Evolutionary conservation across 2,113 vertebrate genomes (phyloP).

Genomic region (Galbula dea): DNA sequence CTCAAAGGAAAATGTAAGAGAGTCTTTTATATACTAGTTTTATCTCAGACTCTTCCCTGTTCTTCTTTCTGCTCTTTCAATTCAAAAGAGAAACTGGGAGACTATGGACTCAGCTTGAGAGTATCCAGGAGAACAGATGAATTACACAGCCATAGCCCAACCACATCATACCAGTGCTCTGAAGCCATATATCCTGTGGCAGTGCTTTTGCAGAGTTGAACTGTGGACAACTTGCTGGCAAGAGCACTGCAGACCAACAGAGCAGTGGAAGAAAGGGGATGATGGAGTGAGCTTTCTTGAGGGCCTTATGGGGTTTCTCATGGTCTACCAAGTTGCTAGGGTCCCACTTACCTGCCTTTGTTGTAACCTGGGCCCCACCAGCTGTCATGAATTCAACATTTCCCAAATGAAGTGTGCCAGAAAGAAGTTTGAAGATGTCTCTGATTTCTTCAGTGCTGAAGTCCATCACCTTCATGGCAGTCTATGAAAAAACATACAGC

Average conservation of each 20-base stretch:
- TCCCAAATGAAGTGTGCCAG: slow-evolving; percentile 87
- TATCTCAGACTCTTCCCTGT: not conserved
- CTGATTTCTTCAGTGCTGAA: slow-evolving; percentile 87
- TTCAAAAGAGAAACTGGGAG: not conserved
- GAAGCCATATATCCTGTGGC: not conserved
- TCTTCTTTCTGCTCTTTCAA: not conserved
- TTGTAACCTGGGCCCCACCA: slow-evolving; percentile 87
- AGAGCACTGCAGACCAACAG: not conserved
- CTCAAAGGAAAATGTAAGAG: not conserved
- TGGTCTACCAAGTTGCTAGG: not conserved
- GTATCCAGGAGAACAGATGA: not conserved
- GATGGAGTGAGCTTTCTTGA: not conserved
- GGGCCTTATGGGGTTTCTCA: not conserved
- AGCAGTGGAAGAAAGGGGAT: not conserved
- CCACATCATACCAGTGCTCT: not conserved
- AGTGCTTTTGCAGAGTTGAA: not conserved
- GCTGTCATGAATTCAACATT: slow-evolving; percentile 93
- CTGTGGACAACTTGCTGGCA: not conserved
- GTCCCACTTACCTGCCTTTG: slow-evolving; percentile 78
- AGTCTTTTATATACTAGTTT: not conserved
- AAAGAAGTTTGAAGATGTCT: slow-evolving; percentile 88
- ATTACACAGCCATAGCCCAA: not conserved
- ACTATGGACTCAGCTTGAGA: not conserved
- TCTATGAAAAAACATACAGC: slow-evolving; percentile 65
- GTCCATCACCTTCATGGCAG: slow-evolving; percentile 87